Base-by-base conservation (phyloP, 2,888 invertebrate genomes). In the Ochropacha duplaris region DNA sequence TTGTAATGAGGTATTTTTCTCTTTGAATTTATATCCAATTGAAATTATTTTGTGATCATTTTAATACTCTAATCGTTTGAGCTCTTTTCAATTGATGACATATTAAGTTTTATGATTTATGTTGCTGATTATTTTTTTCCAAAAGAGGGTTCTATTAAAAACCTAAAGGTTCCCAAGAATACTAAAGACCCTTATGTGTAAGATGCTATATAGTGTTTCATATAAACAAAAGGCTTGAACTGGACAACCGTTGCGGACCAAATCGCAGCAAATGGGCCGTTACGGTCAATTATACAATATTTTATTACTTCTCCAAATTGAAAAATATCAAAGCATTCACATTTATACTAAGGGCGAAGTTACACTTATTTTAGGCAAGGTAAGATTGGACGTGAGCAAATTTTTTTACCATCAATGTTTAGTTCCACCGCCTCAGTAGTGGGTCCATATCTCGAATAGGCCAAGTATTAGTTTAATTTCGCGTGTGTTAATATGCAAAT, bases 401-500 rank as follows among this genome's bases (percentile, higher is more conserved):
- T 4, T 36, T 34, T 36, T 14, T n/a, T 36, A 36, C n/a, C 14
- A n/a, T n/a, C 1, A 34, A 14, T 34, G 4, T 14, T 1, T 14
- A 34, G 36, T 36, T 5, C n/a, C n/a, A n/a, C n/a, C 36, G 4
- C n/a, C n/a, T 5, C 0, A 9, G 12, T 31, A 31, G 34, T 34
- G 31, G 16, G 14, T 19, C 54, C 57, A 55, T 60, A 64, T 66
- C 64, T 67, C 64, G 69, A 67, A 66, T 72, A 69, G 64, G 61
- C 64, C 54, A 67, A 76, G 73, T 76, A 76, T 78, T 78, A 79
- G 79, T 81, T 80, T 76, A 84, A 86, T 84, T 81, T 79, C 64
- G 80, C 80, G 74, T 81, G 77, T 81, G 81, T 83, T 86, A 84
- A 81, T 81, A 88, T 89, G 88, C 75, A 85, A 86, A 87, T 88